phyloP scores from a whole-genome alignment of 2,113 vertebrate species.

The Entomyzon cyanotis region DNA sequence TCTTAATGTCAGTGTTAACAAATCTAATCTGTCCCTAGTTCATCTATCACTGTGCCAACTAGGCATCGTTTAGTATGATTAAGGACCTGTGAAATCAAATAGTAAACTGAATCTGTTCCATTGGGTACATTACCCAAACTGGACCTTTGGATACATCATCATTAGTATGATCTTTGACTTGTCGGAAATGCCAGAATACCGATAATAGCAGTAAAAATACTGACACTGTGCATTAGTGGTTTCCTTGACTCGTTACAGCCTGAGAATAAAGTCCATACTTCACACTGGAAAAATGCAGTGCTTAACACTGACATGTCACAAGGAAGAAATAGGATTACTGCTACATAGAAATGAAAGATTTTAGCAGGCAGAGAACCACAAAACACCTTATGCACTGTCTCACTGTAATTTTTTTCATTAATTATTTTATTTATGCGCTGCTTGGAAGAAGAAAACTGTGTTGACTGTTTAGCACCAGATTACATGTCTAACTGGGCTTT shows the following conservation, averaged over 20 bases:
- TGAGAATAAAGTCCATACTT: neutral
- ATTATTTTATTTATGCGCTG: neutral
- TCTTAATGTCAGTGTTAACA: neutral
- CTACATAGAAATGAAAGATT: neutral
- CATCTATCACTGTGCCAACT: slow-evolving; percentile 8
- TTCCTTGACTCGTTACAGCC: neutral
- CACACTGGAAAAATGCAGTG: neutral
- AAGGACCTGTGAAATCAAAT: slow-evolving; percentile 42
- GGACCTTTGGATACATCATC: neutral
- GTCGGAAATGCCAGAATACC: neutral
- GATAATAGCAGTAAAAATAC: neutral
- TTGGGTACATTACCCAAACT: slow-evolving; percentile 1
- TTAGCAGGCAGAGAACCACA: neutral
- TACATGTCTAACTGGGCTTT: neutral
- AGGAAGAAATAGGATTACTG: neutral
- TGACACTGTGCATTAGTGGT: neutral
- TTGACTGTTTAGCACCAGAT: neutral
- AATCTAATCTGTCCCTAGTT: slow-evolving; percentile 7
- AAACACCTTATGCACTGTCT: neutral
- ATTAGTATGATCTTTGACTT: neutral
- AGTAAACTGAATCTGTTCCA: slow-evolving; percentile 34
- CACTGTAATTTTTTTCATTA: neutral
- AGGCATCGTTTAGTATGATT: neutral
- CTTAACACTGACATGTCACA: neutral
- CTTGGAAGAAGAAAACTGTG: neutral